These are phyloP conservation scores for Seira sanloemensis DNA, from an alignment of 2,888 invertebrate genomes.

Conservation along the genomic window DNA sequence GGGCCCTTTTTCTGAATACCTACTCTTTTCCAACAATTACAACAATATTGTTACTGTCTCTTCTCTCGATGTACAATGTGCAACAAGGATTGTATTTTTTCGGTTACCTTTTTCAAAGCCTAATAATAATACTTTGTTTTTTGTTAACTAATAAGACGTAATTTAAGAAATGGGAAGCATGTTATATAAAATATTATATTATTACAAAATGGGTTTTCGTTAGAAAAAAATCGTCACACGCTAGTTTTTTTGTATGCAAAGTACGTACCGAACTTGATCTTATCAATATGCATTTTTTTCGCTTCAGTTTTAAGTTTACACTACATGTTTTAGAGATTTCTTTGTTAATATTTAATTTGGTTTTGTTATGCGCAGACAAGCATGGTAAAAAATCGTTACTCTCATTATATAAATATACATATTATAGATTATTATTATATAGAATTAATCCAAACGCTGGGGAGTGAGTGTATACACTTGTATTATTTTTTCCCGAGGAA, in stretches of 20 bases:
- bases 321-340: too few relatives aligned
- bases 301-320: not conserved
- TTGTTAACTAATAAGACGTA: too few relatives aligned
- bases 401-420: too few relatives aligned
- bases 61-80: not conserved
- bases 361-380: too few relatives aligned
- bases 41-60: not conserved
- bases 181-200: too few relatives aligned
- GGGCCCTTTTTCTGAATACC: too few relatives aligned
- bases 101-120: not conserved
- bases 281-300: conserved; percentile 27
- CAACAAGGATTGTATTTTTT: not conserved
- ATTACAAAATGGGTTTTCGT: too few relatives aligned
- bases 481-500: too few relatives aligned
- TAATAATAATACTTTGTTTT: not conserved
- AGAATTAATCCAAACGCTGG: not conserved
- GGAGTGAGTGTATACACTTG: too few relatives aligned
- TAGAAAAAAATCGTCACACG: too few relatives aligned
- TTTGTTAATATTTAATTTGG: not conserved
- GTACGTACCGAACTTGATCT: conserved; percentile 29
- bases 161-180: too few relatives aligned
- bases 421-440: not conserved
- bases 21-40: too few relatives aligned
- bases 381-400: not conserved
- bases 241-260: not conserved